These are phyloP conservation scores for Chymomyza costata DNA, from an alignment of 1,140 invertebrate species.

Conservation along the genomic window DNA sequence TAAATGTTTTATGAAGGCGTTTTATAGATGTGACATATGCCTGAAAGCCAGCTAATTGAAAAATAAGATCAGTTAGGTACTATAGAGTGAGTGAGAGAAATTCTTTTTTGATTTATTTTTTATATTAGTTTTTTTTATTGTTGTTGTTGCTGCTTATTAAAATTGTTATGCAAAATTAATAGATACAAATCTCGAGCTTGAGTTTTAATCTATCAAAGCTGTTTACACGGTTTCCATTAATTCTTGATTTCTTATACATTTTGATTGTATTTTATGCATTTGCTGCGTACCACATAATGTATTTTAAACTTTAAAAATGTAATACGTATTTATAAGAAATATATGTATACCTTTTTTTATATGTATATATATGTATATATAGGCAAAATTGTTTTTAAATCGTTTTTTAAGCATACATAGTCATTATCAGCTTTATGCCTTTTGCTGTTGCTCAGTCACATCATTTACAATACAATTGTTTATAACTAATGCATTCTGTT, in stretches of 20 bases:
- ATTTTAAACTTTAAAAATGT: neutral
- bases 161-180: constrained; percentile 13
- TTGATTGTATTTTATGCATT: too few species aligned
- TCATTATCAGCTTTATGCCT: constrained; percentile 2
- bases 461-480: constrained; percentile 45
- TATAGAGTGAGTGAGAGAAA: neutral
- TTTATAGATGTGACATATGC: constrained; percentile 20
- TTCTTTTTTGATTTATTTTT: constrained; percentile 10
- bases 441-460: constrained; percentile 41
- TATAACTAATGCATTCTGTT: constrained; percentile 38
- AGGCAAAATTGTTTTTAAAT: constrained; percentile 16
- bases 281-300: too few species aligned
- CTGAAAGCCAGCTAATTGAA: too few species aligned
- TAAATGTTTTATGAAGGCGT: neutral
- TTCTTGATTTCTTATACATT: too few species aligned
- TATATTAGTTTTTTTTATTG: constrained; percentile 27
- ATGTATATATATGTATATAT: constrained; percentile 12
- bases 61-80: constrained; percentile 8
- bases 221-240: too few species aligned
- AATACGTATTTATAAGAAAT: constrained; percentile 17
- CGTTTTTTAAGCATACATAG: constrained; percentile 28
- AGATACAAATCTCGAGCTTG: constrained; percentile 11
- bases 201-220: too few species aligned
- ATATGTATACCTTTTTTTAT: constrained; percentile 8
- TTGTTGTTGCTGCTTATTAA: constrained; percentile 28